A percentile compares a stretch with the other conserved stretches of the same genome.
These are phyloP conservation scores for Pasiphila rectangulata DNA, from an alignment of 2,888 invertebrate species.

Conservation along the genomic window DNA sequence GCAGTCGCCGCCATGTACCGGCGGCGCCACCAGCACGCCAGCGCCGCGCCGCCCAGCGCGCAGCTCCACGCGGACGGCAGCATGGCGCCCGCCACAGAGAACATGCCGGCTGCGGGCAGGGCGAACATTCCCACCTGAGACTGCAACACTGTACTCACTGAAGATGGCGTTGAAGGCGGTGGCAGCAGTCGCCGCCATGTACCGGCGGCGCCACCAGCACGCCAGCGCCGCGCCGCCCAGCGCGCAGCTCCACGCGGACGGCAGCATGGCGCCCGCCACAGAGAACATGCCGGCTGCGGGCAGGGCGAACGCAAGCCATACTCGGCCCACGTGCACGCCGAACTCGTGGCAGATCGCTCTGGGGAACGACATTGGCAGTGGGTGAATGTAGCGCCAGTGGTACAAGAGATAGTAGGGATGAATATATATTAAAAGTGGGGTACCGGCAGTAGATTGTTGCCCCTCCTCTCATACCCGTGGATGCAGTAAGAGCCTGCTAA, in stretches of 20 bases:
- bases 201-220: constrained; percentile 92
- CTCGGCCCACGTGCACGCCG: constrained; percentile 92
- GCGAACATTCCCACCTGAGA: too few species aligned
- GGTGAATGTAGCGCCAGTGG: too few species aligned
- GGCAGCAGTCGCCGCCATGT: constrained; percentile 89
- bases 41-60: not conserved
- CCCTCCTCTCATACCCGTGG: too few species aligned
- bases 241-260: constrained; percentile 97
- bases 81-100: not conserved
- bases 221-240: constrained; percentile 91
- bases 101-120: constrained; percentile 88
- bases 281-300: constrained; percentile 96
- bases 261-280: constrained; percentile 92
- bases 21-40: not conserved
- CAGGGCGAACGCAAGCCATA: constrained; percentile 89
- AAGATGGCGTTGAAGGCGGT: constrained; percentile 90
- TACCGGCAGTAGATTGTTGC: too few species aligned
- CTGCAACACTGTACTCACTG: constrained; percentile 70
- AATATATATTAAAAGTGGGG: too few species aligned
- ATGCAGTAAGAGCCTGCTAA: too few species aligned
- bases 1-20: too few species aligned
- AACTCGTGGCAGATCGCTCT: constrained; percentile 95
- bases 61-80: too few species aligned
- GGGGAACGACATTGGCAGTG: too few species aligned
- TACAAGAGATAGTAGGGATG: too few species aligned